phyloP scores from a whole-genome alignment of 2,797 vertebrate genomes.

The Phalanger gymnotis region DNA sequence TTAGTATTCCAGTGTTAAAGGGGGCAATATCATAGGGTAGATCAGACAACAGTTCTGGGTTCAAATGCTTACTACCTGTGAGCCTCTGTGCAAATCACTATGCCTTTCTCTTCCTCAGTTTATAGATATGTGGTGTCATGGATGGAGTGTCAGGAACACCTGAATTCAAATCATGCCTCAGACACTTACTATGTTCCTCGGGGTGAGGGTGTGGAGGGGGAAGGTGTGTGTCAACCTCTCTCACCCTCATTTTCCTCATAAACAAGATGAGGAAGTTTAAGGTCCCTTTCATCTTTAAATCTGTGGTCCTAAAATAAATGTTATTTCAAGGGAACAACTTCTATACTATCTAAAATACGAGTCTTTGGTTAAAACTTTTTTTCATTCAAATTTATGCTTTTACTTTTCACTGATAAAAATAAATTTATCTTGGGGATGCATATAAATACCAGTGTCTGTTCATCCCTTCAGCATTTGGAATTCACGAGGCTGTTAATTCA shows the following conservation, averaged over 20 bases:
- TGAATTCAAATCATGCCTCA: neutral
- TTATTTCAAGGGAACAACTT: neutral
- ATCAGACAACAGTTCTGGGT: neutral
- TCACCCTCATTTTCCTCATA: neutral
- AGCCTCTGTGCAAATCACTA: neutral
- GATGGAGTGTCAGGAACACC: neutral
- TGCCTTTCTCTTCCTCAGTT: neutral
- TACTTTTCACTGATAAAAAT: neutral
- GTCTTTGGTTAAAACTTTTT: neutral
- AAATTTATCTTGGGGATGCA: neutral
- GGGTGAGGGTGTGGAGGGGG: too few species aligned
- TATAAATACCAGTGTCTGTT: conserved; percentile 15
- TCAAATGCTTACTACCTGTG: neutral
- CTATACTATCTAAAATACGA: neutral
- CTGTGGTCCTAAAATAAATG: neutral
- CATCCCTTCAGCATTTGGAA: neutral
- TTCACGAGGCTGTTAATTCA: neutral
- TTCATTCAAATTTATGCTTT: neutral
- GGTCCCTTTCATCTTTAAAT: neutral
- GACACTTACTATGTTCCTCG: neutral
- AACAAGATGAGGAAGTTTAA: neutral
- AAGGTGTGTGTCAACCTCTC: neutral
- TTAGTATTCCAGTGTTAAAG: neutral
- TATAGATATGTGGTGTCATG: neutral
- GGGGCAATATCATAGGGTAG: neutral